These are phyloP conservation scores for Crotophaga sulcirostris DNA, from an alignment of 2,113 vertebrate genomes.

Conservation along the genomic window DNA sequence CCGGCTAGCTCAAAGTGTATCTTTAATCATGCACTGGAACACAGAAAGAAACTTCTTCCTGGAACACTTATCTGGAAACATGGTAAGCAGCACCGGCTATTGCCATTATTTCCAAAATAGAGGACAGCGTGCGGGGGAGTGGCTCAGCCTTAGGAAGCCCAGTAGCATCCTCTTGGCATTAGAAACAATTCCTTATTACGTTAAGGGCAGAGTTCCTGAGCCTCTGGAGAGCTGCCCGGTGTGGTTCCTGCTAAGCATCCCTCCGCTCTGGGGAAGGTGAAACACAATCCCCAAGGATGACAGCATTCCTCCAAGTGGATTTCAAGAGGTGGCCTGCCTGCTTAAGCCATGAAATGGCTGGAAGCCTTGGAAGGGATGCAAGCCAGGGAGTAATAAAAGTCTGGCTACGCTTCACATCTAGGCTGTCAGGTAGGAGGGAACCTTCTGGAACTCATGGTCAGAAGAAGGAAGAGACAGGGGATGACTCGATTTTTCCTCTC, in stretches of 20 bases:
- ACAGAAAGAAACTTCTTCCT: slow-evolving; percentile 54
- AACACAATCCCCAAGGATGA: neutral
- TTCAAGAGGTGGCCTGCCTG: neutral
- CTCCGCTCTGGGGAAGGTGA: neutral
- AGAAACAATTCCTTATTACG: neutral
- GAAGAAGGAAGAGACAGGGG: neutral
- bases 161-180: slow-evolving; percentile 11
- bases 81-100: neutral
- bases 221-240: neutral
- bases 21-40: slow-evolving; percentile 35
- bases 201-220: slow-evolving; percentile 8
- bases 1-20: neutral
- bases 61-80: slow-evolving; percentile 45
- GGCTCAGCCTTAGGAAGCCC: slow-evolving; percentile 3
- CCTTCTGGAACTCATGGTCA: neutral
- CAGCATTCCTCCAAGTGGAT: neutral
- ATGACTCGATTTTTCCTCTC: neutral
- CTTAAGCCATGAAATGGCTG: neutral
- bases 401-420: neutral
- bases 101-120: slow-evolving; percentile 45
- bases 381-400: neutral
- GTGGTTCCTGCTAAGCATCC: neutral
- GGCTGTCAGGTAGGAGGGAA: neutral
- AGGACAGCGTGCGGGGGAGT: neutral
- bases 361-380: neutral